Conservation (phyloP, 2,113 vertebrate species). For the Hirundichthys speculiger region DNA sequence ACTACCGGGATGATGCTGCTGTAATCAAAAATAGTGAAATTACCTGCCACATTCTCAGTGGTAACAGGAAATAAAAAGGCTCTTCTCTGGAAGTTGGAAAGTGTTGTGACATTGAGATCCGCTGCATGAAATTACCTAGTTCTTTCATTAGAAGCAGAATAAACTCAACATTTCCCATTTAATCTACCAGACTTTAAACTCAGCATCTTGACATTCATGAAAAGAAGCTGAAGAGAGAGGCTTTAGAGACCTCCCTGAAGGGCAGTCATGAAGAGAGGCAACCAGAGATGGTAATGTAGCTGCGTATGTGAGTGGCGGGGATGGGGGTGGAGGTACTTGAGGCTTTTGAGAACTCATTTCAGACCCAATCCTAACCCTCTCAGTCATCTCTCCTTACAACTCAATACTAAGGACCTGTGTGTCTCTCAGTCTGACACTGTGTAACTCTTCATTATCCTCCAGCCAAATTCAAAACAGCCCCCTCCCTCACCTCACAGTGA, state of each 20-base stretch:
- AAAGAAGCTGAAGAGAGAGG: slow-evolving; percentile 72
- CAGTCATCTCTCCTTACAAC: slow-evolving; percentile 74
- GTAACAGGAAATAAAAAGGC: slow-evolving; percentile 23
- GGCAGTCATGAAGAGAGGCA: slow-evolving; percentile 71
- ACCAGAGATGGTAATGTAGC: slow-evolving; percentile 72
- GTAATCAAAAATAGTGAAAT: slow-evolving; percentile 50
- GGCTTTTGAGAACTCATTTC: slow-evolving; percentile 72
- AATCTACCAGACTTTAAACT: slow-evolving; percentile 79
- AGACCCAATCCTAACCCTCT: slow-evolving; percentile 71
- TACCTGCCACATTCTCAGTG: slow-evolving; percentile 14
- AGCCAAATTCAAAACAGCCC: slow-evolving; percentile 65
- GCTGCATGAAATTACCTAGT: slow-evolving; percentile 70
- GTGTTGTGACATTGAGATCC: slow-evolving; percentile 64
- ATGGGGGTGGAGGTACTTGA: slow-evolving; percentile 65
- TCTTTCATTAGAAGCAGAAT: slow-evolving; percentile 74
- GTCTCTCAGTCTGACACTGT: slow-evolving; percentile 67
- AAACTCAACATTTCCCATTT: slow-evolving; percentile 75
- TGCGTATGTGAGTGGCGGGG: slow-evolving; percentile 15
- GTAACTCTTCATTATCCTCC: slow-evolving; percentile 76
- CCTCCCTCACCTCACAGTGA: slow-evolving; percentile 45
- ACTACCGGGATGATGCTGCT: slow-evolving; percentile 24
- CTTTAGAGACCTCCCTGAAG: slow-evolving; percentile 78
- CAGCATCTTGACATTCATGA: slow-evolving; percentile 82
- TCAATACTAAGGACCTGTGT: slow-evolving; percentile 70
- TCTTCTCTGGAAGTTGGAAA: slow-evolving; percentile 36